Conservation (phyloP, 2,888 invertebrate species). For the Drosophila falleni region DNA sequence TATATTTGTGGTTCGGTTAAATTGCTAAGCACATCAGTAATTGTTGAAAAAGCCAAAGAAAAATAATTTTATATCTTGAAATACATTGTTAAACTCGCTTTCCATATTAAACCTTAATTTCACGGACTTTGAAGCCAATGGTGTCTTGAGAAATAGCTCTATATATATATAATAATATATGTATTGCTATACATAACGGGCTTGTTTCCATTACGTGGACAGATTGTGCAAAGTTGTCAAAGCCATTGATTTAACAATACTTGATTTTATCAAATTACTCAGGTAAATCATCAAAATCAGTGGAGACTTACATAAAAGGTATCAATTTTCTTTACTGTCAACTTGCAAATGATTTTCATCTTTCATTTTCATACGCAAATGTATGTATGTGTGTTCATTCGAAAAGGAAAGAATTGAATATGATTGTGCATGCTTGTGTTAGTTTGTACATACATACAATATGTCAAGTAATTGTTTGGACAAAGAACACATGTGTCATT, state of each 20-base stretch:
- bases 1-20: constrained; percentile 43
- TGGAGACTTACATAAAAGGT: background rate
- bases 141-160: background rate
- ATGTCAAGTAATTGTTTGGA: too few species aligned
- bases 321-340: background rate
- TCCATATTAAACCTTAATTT: background rate
- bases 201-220: constrained; percentile 34
- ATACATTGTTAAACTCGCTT: background rate
- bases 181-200: constrained; percentile 8
- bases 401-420: background rate
- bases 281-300: constrained; percentile 22
- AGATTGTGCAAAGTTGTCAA: constrained; percentile 7
- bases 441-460: background rate
- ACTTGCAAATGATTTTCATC: background rate
- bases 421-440: background rate
- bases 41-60: constrained; percentile 17
- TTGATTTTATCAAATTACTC: constrained; percentile 17
- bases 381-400: background rate
- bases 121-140: background rate
- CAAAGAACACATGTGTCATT: background rate
- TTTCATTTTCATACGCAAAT: background rate
- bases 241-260: constrained; percentile 7
- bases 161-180: background rate
- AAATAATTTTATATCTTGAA: constrained; percentile 5
- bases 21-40: constrained; percentile 11